Evolutionary conservation across 1,140 invertebrate species (phyloP).

Genomic region (Plutomurus gul): DNA sequence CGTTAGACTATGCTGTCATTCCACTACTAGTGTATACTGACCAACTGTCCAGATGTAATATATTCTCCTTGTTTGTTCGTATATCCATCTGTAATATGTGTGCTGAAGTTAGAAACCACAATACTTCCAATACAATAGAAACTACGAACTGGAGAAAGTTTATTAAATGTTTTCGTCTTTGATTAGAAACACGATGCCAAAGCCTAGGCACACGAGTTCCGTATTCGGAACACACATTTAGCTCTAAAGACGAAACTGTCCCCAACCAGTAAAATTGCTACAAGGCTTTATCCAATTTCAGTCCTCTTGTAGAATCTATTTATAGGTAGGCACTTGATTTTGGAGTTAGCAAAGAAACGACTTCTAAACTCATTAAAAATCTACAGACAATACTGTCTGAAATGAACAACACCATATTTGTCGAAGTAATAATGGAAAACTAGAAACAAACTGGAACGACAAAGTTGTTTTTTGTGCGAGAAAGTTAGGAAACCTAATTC

Average conservation of each 20-base stretch:
- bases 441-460: no score
- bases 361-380: neutral
- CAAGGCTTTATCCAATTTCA: no score
- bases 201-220: no score
- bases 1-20: no score
- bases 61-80: neutral
- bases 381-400: neutral
- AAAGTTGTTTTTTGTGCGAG: no score
- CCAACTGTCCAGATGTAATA: constrained; percentile 1
- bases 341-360: neutral
- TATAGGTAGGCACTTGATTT: neutral
- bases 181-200: neutral
- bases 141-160: neutral
- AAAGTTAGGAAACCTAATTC: no score
- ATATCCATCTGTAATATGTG: neutral
- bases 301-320: no score
- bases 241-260: no score
- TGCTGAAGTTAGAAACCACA: neutral
- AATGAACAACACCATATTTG: neutral
- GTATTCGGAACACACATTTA: no score
- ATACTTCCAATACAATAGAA: neutral
- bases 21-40: neutral
- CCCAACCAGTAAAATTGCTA: no score
- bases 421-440: no score
- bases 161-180: constrained; percentile 21